A percentile compares a stretch with the other conserved stretches of the same genome.
Evolutionary conservation across 2,113 vertebrate species (phyloP).

Genomic region (Chrysemys picta): DNA sequence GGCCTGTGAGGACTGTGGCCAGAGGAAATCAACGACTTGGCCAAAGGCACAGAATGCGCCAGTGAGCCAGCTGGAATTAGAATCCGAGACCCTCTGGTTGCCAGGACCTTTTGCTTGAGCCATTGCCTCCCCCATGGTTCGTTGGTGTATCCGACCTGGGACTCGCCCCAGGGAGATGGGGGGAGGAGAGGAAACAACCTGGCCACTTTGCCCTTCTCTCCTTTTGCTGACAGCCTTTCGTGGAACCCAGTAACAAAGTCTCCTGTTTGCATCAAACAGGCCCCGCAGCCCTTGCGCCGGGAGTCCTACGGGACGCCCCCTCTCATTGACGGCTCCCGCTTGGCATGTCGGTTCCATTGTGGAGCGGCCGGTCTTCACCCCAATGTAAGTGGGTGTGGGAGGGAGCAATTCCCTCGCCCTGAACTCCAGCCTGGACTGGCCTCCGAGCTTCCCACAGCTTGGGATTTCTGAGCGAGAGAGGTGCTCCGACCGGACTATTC

Average conservation of each 20-base stretch:
- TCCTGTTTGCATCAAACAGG: not conserved
- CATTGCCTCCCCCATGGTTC: not conserved
- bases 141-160: not conserved
- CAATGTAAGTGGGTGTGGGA: not conserved
- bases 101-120: not conserved
- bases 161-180: fast-evolving
- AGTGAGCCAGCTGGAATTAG: not conserved
- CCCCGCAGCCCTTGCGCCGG: not conserved
- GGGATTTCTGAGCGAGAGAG: too few species aligned
- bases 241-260: not conserved
- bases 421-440: too few species aligned
- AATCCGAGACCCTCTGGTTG: not conserved
- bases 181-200: not conserved
- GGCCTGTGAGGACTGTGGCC: not conserved
- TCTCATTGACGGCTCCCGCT: not conserved
- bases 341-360: not conserved
- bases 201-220: not conserved
- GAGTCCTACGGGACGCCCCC: not conserved
- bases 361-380: not conserved
- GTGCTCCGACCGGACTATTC: not conserved
- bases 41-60: not conserved
- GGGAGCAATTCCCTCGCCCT: not conserved
- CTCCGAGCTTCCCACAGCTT: too few species aligned
- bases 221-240: not conserved
- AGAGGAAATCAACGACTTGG: not conserved